phyloP scores from a whole-genome alignment of 2,113 vertebrate genomes.

The Eptatretus burgeri region DNA sequence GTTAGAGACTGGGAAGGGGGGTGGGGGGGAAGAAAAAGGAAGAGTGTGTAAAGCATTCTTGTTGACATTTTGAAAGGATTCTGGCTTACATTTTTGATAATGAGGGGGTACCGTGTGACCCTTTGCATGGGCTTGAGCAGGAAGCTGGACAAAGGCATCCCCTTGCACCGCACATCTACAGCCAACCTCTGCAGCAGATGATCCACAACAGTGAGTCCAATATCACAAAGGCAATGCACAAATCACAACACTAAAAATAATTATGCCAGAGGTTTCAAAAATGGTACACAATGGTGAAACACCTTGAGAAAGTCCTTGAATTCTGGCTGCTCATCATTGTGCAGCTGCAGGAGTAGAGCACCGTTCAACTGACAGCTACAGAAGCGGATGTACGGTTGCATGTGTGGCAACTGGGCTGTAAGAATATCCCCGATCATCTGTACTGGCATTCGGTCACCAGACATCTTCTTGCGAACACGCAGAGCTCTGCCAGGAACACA shows the following conservation, averaged over 20 bases:
- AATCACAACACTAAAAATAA: no score
- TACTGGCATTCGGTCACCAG: constrained; percentile 83
- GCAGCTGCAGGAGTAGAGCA: constrained; percentile 82
- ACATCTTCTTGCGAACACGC: constrained; percentile 95
- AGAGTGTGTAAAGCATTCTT: no score
- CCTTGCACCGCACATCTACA: constrained; percentile 88
- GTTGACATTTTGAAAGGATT: no score
- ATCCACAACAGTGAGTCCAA: no score
- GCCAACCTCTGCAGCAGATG: constrained; percentile 40
- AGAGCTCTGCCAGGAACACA: constrained; percentile 29
- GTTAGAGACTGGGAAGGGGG: no score
- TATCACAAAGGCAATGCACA: no score
- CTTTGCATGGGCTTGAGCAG: constrained; percentile 96
- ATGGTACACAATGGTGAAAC: constrained; percentile 4
- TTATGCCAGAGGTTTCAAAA: no score
- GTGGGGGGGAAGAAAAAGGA: no score
- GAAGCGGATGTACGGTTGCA: constrained; percentile 97
- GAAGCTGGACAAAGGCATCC: constrained; percentile 92
- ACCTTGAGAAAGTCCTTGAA: constrained; percentile 97
- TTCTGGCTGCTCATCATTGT: constrained; percentile 65
- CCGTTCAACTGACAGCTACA: constrained; percentile 94
- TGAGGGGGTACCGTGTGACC: constrained; percentile 83
- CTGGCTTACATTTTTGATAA: constrained; percentile 72
- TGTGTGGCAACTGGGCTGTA: constrained; percentile 85
- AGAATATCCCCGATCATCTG: constrained; percentile 96